These are phyloP conservation scores for Spheniscus humboldti DNA, from an alignment of 2,797 vertebrate species.

Conservation along the genomic window DNA sequence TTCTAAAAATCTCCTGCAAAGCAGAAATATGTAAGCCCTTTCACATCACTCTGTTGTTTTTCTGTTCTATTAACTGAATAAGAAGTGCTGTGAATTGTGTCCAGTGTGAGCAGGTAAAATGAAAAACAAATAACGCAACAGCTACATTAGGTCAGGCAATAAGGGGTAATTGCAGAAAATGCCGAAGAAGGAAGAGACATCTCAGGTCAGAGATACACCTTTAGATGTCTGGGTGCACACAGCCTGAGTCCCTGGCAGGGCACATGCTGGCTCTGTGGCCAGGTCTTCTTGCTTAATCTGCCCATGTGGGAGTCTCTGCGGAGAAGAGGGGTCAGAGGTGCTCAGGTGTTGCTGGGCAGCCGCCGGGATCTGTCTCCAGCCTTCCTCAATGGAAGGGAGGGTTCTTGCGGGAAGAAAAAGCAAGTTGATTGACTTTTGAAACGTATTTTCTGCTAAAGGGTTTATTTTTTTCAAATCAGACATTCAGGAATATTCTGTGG, in stretches of 20 bases:
- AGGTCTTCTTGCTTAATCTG: neutral
- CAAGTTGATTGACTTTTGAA: neutral
- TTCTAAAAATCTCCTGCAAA: neutral
- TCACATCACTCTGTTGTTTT: neutral
- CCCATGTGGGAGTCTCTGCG: accelerated
- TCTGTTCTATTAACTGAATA: neutral
- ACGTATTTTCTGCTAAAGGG: neutral
- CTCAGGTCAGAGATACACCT: neutral
- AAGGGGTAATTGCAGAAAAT: neutral
- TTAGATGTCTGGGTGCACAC: neutral
- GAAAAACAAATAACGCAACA: neutral
- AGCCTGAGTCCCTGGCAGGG: neutral
- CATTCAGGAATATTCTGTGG: neutral
- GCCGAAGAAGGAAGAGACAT: neutral
- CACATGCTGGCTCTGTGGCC: neutral
- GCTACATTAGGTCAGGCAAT: neutral
- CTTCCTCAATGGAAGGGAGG: neutral
- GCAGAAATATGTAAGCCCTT: neutral
- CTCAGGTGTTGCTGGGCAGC: neutral
- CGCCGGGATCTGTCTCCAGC: neutral
- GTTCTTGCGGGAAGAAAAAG: neutral
- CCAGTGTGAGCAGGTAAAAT: neutral
- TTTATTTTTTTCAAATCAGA: neutral
- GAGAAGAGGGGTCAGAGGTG: neutral
- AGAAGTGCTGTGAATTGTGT: neutral